Conservation (phyloP, 2,888 invertebrate genomes). For the Baronia brevicornis region DNA sequence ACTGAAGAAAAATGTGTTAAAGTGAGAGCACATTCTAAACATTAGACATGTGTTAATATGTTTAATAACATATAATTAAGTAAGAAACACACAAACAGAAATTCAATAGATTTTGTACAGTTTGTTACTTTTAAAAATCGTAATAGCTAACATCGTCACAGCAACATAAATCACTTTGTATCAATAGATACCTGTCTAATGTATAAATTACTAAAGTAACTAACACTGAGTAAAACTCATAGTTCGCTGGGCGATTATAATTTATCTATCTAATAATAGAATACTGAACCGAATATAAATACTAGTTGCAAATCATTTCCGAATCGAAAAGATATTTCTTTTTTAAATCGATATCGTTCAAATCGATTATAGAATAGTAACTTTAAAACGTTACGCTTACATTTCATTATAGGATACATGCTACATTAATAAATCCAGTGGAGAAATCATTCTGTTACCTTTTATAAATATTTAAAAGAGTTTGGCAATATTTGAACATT, state of each 20-base stretch:
- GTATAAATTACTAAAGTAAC: slow-evolving; percentile 30
- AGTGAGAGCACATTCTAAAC: no score
- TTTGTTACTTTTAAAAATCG: slow-evolving; percentile 25
- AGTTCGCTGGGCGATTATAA: slow-evolving; percentile 58
- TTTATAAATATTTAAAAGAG: no score
- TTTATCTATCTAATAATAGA: slow-evolving; percentile 38
- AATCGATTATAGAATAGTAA: slow-evolving; percentile 12
- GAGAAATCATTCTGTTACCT: no score
- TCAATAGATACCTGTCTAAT: slow-evolving; percentile 46
- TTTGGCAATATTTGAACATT: no score
- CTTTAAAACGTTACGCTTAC: no score
- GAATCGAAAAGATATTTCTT: slow-evolving; percentile 19
- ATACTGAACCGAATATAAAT: slow-evolving; percentile 30
- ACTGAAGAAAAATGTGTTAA: slow-evolving; percentile 25
- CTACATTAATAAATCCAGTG: slow-evolving; percentile 10
- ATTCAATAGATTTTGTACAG: slow-evolving; percentile 25
- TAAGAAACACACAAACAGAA: slow-evolving; percentile 16
- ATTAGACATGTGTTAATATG: no score
- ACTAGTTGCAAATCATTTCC: slow-evolving; percentile 21
- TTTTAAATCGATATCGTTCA: slow-evolving; percentile 14
- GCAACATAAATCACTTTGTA: slow-evolving; percentile 68
- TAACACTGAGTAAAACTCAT: slow-evolving; percentile 38
- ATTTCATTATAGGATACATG: no score
- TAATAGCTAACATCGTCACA: slow-evolving; percentile 46
- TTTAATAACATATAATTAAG: slow-evolving; percentile 14